These are phyloP conservation scores for Hemiprocne comata DNA, from an alignment of 2,113 vertebrate genomes.

Conservation along the genomic window DNA sequence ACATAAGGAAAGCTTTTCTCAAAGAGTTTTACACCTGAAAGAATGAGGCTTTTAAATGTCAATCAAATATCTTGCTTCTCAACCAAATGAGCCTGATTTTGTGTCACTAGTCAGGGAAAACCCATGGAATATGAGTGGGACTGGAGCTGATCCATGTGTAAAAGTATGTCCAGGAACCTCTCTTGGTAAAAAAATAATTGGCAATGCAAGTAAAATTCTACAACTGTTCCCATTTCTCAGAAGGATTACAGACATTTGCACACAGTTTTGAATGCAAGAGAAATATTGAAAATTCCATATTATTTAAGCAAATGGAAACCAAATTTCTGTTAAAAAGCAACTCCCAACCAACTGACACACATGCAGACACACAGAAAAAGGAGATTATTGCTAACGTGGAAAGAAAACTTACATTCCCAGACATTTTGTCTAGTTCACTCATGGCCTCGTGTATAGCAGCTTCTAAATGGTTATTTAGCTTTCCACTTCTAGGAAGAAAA, in stretches of 20 bases:
- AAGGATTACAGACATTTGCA: too few species aligned
- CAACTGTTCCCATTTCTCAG: background rate
- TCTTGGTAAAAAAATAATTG: background rate
- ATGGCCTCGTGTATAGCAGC: conserved; percentile 99
- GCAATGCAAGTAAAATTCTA: background rate
- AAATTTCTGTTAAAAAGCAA: background rate
- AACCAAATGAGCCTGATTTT: background rate
- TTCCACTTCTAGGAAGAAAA: conserved; percentile 84
- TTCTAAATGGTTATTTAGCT: conserved; percentile 98
- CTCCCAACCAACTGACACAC: background rate
- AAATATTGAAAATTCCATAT: background rate
- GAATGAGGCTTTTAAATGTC: background rate
- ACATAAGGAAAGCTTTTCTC: background rate
- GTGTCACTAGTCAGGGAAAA: background rate
- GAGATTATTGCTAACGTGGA: background rate
- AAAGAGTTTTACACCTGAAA: background rate
- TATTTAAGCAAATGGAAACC: background rate
- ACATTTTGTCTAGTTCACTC: conserved; percentile 98
- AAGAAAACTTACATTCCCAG: conserved; percentile 90
- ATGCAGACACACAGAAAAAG: background rate
- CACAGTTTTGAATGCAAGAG: background rate
- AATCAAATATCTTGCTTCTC: background rate
- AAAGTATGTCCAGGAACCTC: background rate
- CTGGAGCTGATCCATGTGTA: background rate
- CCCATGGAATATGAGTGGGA: rapidly evolving